A percentile compares a stretch with the other conserved stretches of the same genome.
Evolutionary conservation across 2,888 invertebrate species (phyloP).

Genomic region (Drosophila mayaguana): DNA sequence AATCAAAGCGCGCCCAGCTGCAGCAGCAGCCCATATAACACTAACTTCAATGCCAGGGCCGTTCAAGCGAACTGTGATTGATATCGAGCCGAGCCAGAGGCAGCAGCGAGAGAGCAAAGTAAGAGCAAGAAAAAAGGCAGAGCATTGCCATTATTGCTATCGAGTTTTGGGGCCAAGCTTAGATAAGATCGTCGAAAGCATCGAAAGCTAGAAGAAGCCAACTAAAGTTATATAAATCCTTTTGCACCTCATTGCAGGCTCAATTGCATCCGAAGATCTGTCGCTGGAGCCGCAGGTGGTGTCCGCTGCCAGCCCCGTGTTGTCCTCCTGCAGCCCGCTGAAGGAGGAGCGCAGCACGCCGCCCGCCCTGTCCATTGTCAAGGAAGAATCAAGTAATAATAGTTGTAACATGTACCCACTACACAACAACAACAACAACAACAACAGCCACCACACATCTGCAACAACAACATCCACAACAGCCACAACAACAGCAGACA

Average conservation of each 20-base stretch:
- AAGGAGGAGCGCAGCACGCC: slow-evolving; percentile 89
- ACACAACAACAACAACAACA: slow-evolving; percentile 79
- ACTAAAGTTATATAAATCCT: slow-evolving; percentile 13
- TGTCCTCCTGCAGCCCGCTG: slow-evolving; percentile 87
- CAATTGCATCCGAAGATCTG: slow-evolving; percentile 92
- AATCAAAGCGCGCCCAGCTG: slow-evolving; percentile 79
- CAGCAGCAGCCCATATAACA: slow-evolving; percentile 67
- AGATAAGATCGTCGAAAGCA: slow-evolving; percentile 3
- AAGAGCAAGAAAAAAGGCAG: too few relatives aligned
- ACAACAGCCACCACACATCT: slow-evolving; percentile 70
- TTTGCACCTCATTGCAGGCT: slow-evolving; percentile 87
- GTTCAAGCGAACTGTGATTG: slow-evolving; percentile 76
- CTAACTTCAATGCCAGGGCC: slow-evolving; percentile 59
- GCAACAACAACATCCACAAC: slow-evolving; percentile 68
- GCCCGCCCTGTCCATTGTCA: slow-evolving; percentile 88
- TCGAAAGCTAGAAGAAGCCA: neutral
- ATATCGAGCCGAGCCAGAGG: slow-evolving; percentile 45
- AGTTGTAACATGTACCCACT: slow-evolving; percentile 86
- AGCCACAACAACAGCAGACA: slow-evolving; percentile 59
- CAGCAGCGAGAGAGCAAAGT: neutral
- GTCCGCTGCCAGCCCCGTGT: slow-evolving; percentile 84
- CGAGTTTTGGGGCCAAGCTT: slow-evolving; percentile 21
- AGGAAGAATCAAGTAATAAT: slow-evolving; percentile 91
- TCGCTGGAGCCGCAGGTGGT: slow-evolving; percentile 88
- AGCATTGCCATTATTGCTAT: slow-evolving; percentile 13